Evolutionary conservation across 2,797 vertebrate genomes (phyloP).

Genomic region (Astyanax mexicanus): DNA sequence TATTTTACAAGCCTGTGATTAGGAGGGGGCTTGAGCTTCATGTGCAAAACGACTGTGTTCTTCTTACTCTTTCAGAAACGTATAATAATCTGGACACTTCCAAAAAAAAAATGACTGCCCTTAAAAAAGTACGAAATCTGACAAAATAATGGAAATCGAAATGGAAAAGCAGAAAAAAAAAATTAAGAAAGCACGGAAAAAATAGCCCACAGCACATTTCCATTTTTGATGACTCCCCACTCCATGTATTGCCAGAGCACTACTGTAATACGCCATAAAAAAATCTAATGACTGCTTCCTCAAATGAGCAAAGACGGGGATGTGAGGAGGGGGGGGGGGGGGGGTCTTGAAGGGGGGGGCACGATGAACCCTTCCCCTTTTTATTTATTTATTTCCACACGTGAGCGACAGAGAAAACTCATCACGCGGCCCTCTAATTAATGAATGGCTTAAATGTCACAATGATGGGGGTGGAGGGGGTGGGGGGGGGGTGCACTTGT

Average conservation of each 20-base stretch:
- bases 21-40: neutral
- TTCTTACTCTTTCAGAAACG: neutral
- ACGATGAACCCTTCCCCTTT: neutral
- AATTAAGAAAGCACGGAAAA: conserved; percentile 42
- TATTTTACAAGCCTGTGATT: neutral
- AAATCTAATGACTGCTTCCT: conserved; percentile 59
- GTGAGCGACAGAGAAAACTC: conserved; percentile 71
- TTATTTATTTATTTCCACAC: conserved; percentile 68
- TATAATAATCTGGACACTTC: conserved; percentile 11
- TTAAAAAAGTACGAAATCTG: conserved; percentile 30
- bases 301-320: conserved; percentile 61
- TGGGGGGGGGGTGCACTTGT: conserved; percentile 81
- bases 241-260: conserved; percentile 48
- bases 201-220: conserved; percentile 53
- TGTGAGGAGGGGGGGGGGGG: conserved; percentile 27
- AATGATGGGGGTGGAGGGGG: conserved; percentile 80
- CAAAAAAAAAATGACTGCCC: conserved; percentile 6
- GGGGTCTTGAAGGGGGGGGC: conserved; percentile 23
- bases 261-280: conserved; percentile 61
- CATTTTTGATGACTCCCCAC: conserved; percentile 58
- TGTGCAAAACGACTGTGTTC: neutral
- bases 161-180: conserved; percentile 29
- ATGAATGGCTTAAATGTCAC: conserved; percentile 89
- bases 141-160: conserved; percentile 41
- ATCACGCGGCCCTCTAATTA: conserved; percentile 84